These are phyloP conservation scores for Trissolcus japonicus DNA, from an alignment of 2,888 invertebrate species.

Conservation along the genomic window DNA sequence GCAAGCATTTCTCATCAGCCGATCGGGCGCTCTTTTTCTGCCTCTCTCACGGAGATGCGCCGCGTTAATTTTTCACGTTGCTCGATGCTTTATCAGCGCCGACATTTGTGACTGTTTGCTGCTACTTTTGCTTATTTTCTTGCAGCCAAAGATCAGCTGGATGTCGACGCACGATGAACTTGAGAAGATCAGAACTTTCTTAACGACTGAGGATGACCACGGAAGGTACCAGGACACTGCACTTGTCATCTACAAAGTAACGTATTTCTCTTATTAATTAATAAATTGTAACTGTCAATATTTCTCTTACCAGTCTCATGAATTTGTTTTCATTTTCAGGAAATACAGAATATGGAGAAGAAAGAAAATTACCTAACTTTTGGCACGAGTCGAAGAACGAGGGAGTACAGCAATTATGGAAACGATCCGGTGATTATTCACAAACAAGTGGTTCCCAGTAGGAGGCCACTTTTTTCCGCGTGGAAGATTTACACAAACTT, in stretches of 20 bases:
- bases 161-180: constrained; percentile 70
- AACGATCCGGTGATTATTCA: constrained; percentile 71
- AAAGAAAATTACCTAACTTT: constrained; percentile 67
- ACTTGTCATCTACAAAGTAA: constrained; percentile 72
- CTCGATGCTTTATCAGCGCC: constrained; percentile 44
- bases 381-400: constrained; percentile 71
- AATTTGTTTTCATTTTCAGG: constrained; percentile 60
- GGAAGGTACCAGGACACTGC: constrained; percentile 72
- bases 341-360: constrained; percentile 64
- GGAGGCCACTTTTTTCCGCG: constrained; percentile 53
- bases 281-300: background rate
- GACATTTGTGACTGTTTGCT: constrained; percentile 21
- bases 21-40: constrained; percentile 44
- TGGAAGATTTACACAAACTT: constrained; percentile 65
- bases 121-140: constrained; percentile 21
- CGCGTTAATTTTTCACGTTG: constrained; percentile 57
- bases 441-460: constrained; percentile 45
- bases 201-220: constrained; percentile 68
- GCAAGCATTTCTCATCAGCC: constrained; percentile 59
- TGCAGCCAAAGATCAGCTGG: constrained; percentile 56
- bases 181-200: constrained; percentile 63
- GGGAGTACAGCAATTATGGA: constrained; percentile 72
- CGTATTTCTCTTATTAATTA: background rate
- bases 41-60: constrained; percentile 54
- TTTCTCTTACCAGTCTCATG: background rate